Percentiles rank a stretch among this genome's conserved stretches.
phyloP scores from a whole-genome alignment of 2,113 vertebrate species.

The Numida meleagris region DNA sequence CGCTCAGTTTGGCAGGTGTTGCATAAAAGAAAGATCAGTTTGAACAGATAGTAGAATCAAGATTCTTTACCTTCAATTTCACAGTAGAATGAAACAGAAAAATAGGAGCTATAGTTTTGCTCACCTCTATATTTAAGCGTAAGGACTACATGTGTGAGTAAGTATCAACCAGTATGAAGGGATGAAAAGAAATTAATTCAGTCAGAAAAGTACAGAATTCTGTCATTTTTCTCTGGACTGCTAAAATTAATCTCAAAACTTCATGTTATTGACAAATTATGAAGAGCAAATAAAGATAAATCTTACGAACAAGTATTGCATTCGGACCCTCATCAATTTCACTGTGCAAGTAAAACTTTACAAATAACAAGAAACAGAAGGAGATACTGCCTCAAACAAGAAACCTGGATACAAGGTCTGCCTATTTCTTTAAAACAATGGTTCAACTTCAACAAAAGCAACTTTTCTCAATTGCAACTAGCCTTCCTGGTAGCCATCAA shows the following conservation, averaged over 20 bases:
- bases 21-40: neutral
- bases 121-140: neutral
- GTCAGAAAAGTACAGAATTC: neutral
- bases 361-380: neutral
- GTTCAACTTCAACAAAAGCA: neutral
- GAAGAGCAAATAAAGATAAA: neutral
- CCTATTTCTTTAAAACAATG: neutral
- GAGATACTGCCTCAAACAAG: neutral
- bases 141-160: neutral
- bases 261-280: neutral
- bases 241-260: neutral
- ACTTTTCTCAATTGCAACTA: neutral
- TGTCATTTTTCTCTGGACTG: neutral
- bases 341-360: neutral
- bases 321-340: neutral
- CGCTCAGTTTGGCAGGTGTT: neutral
- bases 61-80: neutral
- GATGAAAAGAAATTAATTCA: neutral
- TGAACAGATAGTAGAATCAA: neutral
- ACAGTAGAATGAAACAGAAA: constrained; percentile 4
- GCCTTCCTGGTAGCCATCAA: neutral
- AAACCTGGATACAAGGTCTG: neutral
- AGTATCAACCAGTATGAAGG: neutral
- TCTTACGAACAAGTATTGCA: neutral
- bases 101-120: neutral